These are phyloP conservation scores for Sarcoramphus papa DNA, from an alignment of 2,797 vertebrate species.

Conservation along the genomic window DNA sequence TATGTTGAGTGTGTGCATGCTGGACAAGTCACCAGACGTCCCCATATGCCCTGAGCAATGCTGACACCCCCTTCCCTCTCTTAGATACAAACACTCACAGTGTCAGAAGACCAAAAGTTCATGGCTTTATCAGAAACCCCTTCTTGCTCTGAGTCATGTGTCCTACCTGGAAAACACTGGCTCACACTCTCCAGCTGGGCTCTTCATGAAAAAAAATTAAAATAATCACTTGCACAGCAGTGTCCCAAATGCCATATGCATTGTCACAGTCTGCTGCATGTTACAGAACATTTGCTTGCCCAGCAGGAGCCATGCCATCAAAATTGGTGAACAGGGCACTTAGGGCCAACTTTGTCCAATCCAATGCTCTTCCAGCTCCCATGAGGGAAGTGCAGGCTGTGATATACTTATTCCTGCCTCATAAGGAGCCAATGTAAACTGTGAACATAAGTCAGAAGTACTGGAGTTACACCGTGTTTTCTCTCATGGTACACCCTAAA, in stretches of 20 bases:
- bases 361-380: neutral
- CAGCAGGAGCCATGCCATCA: neutral
- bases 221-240: slow-evolving; percentile 36
- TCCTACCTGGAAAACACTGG: neutral
- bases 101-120: neutral
- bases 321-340: neutral
- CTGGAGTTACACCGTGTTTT: neutral
- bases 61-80: neutral
- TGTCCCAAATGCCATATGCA: neutral
- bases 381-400: neutral
- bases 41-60: neutral
- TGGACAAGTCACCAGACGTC: neutral
- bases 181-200: neutral
- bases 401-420: neutral
- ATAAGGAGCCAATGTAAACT: neutral
- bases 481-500: neutral
- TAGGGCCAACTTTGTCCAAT: neutral
- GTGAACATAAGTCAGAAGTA: neutral
- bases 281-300: slow-evolving; percentile 23
- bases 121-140: neutral
- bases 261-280: neutral
- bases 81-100: neutral
- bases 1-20: neutral
- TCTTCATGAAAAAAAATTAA: neutral
- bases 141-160: neutral